Evolutionary conservation across 2,113 vertebrate species (phyloP).

Genomic region (Dryoscopus gambensis): DNA sequence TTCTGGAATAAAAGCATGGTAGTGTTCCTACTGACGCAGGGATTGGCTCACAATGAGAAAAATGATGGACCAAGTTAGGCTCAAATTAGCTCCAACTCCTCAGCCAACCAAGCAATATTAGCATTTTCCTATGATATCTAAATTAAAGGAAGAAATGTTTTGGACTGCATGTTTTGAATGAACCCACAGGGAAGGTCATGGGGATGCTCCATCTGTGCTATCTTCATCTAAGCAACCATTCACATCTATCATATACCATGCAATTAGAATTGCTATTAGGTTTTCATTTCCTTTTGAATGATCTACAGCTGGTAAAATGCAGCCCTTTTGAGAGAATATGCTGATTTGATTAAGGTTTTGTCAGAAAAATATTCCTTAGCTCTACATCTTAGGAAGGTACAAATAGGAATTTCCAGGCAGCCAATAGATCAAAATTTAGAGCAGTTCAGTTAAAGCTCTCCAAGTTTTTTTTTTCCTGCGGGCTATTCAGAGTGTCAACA

Average conservation of each 20-base stretch:
- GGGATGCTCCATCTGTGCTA: not conserved
- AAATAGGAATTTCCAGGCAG: not conserved
- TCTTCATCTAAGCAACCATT: not conserved
- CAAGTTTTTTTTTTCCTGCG: not conserved
- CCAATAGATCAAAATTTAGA: not conserved
- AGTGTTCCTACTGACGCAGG: not conserved
- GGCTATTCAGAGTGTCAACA: not conserved
- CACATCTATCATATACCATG: not conserved
- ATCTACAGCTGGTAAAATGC: not conserved
- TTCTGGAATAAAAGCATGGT: not conserved
- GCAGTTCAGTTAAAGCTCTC: not conserved
- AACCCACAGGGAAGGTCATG: not conserved
- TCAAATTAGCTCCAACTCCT: not conserved
- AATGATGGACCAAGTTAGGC: not conserved
- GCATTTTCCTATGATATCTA: not conserved
- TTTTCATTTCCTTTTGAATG: conserved; percentile 8
- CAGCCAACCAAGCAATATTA: not conserved
- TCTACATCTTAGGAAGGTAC: not conserved
- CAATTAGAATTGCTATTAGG: not conserved
- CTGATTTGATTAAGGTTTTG: not conserved
- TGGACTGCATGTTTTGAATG: not conserved
- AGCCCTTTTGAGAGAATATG: not conserved
- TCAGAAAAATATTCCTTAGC: not conserved
- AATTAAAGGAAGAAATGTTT: not conserved
- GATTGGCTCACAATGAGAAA: not conserved